Conservation (phyloP, 1,140 invertebrate species). For the Neotoxoptera formosana region DNA sequence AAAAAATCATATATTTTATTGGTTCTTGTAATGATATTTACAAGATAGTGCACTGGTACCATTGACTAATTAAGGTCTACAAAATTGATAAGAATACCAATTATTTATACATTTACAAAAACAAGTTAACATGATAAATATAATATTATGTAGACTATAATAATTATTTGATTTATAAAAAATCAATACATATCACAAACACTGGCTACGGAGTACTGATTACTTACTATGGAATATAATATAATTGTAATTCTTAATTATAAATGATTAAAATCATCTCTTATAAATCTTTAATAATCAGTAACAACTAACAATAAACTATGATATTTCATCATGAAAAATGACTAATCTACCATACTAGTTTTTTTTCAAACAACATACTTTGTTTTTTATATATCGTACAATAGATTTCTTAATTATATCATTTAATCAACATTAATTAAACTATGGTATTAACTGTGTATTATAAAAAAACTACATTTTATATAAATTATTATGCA, state of each 20-base stretch:
- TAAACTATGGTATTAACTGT: background rate
- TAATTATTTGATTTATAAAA: conserved; percentile 20
- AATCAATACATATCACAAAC: background rate
- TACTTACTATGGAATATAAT: background rate
- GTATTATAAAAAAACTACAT: background rate
- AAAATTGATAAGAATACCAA: background rate
- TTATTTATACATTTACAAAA: conserved; percentile 6
- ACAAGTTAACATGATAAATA: background rate
- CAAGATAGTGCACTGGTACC: background rate
- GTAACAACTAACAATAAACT: background rate
- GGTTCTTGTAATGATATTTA: background rate
- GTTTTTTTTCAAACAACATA: background rate
- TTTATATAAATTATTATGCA: background rate
- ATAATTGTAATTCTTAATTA: background rate
- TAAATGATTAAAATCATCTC: background rate
- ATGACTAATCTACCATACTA: background rate
- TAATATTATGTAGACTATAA: background rate
- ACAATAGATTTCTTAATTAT: background rate
- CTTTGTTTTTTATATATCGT: background rate
- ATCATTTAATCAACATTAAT: background rate
- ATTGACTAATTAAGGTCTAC: background rate
- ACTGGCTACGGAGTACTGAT: background rate
- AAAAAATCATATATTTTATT: background rate
- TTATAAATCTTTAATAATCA: conserved; percentile 10
- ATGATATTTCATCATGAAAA: background rate